phyloP scores from a whole-genome alignment of 2,113 vertebrate genomes.

The Perccottus glenii region DNA sequence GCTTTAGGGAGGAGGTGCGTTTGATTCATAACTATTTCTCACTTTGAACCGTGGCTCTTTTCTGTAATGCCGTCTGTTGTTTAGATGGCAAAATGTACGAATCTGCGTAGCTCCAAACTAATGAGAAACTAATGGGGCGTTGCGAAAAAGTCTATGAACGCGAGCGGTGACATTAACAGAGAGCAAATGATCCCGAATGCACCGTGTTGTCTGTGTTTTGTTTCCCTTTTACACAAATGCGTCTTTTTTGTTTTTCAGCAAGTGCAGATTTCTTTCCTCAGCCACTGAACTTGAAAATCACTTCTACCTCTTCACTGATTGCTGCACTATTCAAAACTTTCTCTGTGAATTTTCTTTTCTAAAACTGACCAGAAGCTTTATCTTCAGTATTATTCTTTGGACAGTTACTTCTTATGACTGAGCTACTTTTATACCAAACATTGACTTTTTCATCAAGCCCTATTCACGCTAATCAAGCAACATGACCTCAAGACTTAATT shows the following conservation, averaged over 20 bases:
- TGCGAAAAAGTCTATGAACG: conserved; percentile 52
- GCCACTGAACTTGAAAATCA: conserved; percentile 35
- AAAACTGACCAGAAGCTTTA: not conserved
- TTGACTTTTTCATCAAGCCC: no score
- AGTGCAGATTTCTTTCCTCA: conserved; percentile 30
- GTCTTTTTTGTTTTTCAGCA: conserved; percentile 30
- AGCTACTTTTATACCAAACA: not conserved
- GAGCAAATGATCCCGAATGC: conserved; percentile 50
- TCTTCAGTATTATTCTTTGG: no score
- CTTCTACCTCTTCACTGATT: conserved; percentile 17
- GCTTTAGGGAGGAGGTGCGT: conserved; percentile 59
- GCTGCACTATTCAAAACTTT: conserved; percentile 3
- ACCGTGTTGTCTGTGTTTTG: conserved; percentile 39
- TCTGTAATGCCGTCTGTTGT: conserved; percentile 65
- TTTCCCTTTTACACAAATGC: conserved; percentile 59
- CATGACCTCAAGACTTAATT: no score
- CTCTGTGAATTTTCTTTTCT: not conserved
- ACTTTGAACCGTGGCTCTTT: conserved; percentile 41
- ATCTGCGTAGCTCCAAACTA: conserved; percentile 65
- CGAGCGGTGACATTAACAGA: conserved; percentile 53
- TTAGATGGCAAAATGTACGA: conserved; percentile 47
- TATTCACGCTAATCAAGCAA: no score
- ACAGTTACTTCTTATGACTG: not conserved
- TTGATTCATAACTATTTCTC: conserved; percentile 61
- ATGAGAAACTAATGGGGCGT: conserved; percentile 72